These are phyloP conservation scores for Podargus strigoides DNA, from an alignment of 2,797 vertebrate genomes.

Conservation along the genomic window DNA sequence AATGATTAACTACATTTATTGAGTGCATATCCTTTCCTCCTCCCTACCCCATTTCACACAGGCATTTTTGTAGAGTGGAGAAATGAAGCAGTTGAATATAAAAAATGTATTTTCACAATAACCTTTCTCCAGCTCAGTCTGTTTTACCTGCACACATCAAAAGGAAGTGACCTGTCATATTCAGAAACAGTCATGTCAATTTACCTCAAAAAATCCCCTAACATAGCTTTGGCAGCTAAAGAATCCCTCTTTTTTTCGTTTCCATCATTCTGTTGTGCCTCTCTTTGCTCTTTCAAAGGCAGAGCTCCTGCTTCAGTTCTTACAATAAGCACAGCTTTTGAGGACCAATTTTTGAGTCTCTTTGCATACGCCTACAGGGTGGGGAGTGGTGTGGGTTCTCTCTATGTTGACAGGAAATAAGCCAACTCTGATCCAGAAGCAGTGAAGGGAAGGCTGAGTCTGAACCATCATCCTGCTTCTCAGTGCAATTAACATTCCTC, in stretches of 20 bases:
- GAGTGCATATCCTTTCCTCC: neutral
- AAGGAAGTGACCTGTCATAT: neutral
- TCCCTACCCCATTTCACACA: neutral
- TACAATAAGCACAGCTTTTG: neutral
- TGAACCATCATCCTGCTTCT: neutral
- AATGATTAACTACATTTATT: neutral
- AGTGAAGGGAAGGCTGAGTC: neutral
- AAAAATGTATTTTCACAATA: neutral
- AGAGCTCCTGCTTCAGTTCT: neutral
- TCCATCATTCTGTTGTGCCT: neutral
- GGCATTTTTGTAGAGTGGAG: neutral
- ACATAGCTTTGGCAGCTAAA: neutral
- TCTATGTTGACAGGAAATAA: neutral
- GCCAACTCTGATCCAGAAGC: neutral
- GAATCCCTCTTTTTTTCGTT: neutral
- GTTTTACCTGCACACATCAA: neutral
- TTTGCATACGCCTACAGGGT: neutral
- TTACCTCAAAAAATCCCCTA: neutral
- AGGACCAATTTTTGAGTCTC: neutral
- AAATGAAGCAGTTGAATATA: neutral
- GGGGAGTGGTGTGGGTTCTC: neutral
- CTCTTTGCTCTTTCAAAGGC: neutral
- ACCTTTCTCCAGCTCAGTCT: neutral
- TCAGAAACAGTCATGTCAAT: neutral
- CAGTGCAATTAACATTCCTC: neutral